These are phyloP conservation scores for Drosophila bocki DNA, from an alignment of 1,140 invertebrate species.

Conservation along the genomic window DNA sequence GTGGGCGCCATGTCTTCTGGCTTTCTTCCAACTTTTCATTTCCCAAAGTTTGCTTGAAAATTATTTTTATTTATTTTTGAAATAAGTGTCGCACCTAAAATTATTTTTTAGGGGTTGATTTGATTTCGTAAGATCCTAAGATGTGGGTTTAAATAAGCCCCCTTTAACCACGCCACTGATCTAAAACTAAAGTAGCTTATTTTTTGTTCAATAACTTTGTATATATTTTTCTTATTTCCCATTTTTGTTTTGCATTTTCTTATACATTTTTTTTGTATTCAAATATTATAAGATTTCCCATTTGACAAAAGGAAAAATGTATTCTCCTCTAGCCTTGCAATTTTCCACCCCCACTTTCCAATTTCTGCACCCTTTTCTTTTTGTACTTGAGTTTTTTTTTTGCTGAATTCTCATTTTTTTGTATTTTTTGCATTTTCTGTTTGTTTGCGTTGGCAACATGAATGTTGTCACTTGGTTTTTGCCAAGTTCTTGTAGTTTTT, in stretches of 20 bases:
- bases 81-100: not conserved
- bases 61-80: not conserved
- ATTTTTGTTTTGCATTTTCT: constrained; percentile 1
- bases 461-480: constrained; percentile 77
- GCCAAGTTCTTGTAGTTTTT: constrained; percentile 57
- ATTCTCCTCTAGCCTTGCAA: constrained; percentile 7
- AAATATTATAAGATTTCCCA: constrained; percentile 73
- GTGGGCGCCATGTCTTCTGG: not conserved
- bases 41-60: not conserved
- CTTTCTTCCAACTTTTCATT: not conserved
- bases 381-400: not conserved
- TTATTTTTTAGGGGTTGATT: not conserved
- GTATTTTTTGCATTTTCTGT: constrained; percentile 30
- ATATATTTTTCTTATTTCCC: not conserved
- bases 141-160: not conserved
- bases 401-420: not conserved
- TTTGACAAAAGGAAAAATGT: constrained; percentile 48
- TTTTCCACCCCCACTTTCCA: not conserved
- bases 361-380: constrained; percentile 7
- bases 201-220: not conserved
- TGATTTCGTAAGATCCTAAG: not conserved
- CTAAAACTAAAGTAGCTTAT: not conserved
- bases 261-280: constrained; percentile 52
- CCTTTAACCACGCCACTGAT: not conserved
- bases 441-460: constrained; percentile 82